Evolutionary conservation across 2,888 invertebrate species (phyloP).

Genomic region (Polietes domitor): DNA sequence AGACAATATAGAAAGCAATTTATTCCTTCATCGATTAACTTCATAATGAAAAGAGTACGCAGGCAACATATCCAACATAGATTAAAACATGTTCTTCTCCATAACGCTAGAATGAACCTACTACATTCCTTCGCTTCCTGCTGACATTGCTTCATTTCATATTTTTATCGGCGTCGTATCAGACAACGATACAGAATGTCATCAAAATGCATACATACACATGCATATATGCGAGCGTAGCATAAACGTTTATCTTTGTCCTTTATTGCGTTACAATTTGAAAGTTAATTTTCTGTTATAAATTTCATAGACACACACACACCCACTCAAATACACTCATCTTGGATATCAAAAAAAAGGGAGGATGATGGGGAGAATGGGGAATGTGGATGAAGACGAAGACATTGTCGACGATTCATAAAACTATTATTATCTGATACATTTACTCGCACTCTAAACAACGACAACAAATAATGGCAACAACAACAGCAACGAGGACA

Average conservation of each 20-base stretch:
- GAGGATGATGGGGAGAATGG: background rate
- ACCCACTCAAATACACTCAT: background rate
- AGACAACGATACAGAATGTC: background rate
- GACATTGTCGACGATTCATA: slow-evolving; percentile 17
- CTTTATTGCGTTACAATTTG: slow-evolving; percentile 58
- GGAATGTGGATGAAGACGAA: background rate
- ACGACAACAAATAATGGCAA: slow-evolving; percentile 19
- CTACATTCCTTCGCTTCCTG: background rate
- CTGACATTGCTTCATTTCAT: background rate
- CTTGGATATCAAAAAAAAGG: background rate
- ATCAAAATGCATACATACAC: slow-evolving; percentile 2
- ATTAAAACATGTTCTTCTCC: background rate
- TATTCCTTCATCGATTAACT: background rate
- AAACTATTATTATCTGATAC: slow-evolving; percentile 50
- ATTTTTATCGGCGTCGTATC: background rate
- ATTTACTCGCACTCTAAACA: slow-evolving; percentile 29
- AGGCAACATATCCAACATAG: background rate
- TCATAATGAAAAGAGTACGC: background rate
- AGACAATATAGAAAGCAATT: background rate
- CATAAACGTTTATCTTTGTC: slow-evolving; percentile 57
- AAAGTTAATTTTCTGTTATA: slow-evolving; percentile 57
- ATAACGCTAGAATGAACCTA: background rate
- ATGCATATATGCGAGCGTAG: too few species aligned
- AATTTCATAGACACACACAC: slow-evolving; percentile 2
- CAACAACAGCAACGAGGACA: background rate